These are phyloP conservation scores for Euclidia mi DNA, from an alignment of 2,888 invertebrate genomes.

Conservation along the genomic window DNA sequence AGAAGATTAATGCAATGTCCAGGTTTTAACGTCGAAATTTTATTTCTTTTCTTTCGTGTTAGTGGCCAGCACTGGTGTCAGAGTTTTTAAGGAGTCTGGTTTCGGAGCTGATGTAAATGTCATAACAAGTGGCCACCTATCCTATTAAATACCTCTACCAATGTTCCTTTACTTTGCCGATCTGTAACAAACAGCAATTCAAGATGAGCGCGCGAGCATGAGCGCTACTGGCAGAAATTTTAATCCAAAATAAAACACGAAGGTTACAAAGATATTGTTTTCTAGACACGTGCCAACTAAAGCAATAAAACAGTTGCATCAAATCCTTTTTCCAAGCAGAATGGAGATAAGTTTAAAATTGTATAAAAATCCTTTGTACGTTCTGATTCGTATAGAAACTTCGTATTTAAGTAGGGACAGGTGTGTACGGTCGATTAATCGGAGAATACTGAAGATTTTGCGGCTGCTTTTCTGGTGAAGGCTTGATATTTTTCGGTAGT, in stretches of 20 bases:
- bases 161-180: too few relatives aligned
- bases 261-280: slow-evolving; percentile 5
- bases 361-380: slow-evolving; percentile 58
- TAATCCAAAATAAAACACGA: not conserved
- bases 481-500: not conserved
- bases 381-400: slow-evolving; percentile 59
- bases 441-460: not conserved
- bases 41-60: too few relatives aligned
- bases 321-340: slow-evolving; percentile 21
- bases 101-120: too few relatives aligned
- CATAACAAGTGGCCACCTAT: too few relatives aligned
- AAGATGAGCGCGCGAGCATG: too few relatives aligned
- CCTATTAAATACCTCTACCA: too few relatives aligned
- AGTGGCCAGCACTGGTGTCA: too few relatives aligned
- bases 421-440: slow-evolving; percentile 42
- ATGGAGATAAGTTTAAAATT: slow-evolving; percentile 57
- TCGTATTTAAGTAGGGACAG: slow-evolving; percentile 37
- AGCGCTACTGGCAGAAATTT: too few relatives aligned
- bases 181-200: too few relatives aligned
- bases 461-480: not conserved
- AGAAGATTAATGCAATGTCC: too few relatives aligned
- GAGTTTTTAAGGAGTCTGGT: too few relatives aligned
- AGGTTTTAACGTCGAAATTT: too few relatives aligned
- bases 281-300: not conserved
- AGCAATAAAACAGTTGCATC: slow-evolving; percentile 13